Conservation (phyloP, 2,888 invertebrate genomes). For the Epiblema foenella region DNA sequence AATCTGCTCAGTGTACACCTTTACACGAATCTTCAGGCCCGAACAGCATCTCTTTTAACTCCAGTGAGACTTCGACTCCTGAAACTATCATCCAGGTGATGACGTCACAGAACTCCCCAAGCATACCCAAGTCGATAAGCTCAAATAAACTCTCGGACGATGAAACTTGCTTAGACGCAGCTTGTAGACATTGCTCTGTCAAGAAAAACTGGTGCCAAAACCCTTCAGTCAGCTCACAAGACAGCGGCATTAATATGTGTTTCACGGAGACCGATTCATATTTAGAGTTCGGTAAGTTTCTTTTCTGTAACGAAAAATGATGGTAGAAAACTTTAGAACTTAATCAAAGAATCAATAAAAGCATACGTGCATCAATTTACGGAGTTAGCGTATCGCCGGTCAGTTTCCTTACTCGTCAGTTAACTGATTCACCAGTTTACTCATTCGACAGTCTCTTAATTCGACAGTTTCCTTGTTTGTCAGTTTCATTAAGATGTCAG, state of each 20-base stretch:
- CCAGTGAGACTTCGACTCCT: slow-evolving; percentile 82
- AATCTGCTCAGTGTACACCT: slow-evolving; percentile 76
- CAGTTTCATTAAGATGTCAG: too few species aligned
- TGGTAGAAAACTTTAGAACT: neutral
- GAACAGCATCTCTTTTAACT: slow-evolving; percentile 80
- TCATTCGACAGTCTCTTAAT: too few species aligned
- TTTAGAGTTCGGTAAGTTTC: slow-evolving; percentile 74
- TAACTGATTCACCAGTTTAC: too few species aligned
- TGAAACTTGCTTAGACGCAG: slow-evolving; percentile 79
- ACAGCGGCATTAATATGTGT: slow-evolving; percentile 91
- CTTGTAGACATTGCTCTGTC: slow-evolving; percentile 77
- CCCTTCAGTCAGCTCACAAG: slow-evolving; percentile 90
- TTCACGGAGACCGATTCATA: slow-evolving; percentile 89
- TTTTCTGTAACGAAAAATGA: neutral
- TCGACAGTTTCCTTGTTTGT: too few species aligned
- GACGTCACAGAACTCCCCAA: slow-evolving; percentile 70
- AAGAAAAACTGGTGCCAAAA: slow-evolving; percentile 87
- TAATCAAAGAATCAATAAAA: slow-evolving; percentile 7
- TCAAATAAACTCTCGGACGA: slow-evolving; percentile 85
- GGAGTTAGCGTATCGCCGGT: too few species aligned
- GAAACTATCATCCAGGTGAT: slow-evolving; percentile 82
- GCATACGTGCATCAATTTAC: slow-evolving; percentile 4
- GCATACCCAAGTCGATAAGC: slow-evolving; percentile 82
- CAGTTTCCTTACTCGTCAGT: too few species aligned
- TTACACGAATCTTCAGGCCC: slow-evolving; percentile 75